A percentile compares a stretch with the other conserved stretches of the same genome.
Evolutionary conservation across 2,888 invertebrate species (phyloP).

Genomic region (Apamea sordens): DNA sequence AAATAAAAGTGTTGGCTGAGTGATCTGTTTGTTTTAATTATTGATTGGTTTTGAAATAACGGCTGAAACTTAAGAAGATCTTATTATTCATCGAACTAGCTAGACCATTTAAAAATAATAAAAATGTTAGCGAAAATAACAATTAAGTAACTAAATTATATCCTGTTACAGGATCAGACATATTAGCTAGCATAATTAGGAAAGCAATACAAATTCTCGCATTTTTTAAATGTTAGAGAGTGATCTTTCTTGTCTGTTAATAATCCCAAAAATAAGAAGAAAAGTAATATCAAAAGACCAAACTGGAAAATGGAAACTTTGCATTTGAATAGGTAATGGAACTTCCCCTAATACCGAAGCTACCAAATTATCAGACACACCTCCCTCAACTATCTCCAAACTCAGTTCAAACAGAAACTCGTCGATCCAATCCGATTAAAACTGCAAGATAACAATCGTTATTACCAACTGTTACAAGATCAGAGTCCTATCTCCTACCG

Average conservation of each 20-base stretch:
- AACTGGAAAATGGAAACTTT: not conserved
- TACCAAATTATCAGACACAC: constrained; percentile 15
- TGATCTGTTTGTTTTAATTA: constrained; percentile 15
- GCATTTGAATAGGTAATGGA: not conserved
- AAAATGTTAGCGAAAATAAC: not conserved
- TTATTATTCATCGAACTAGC: not conserved
- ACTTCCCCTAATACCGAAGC: constrained; percentile 13
- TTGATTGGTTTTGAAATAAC: not conserved
- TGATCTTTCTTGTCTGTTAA: not conserved
- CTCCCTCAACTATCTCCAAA: constrained; percentile 11
- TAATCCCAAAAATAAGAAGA: not conserved
- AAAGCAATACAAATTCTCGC: not conserved
- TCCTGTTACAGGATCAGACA: no score
- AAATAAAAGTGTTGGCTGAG: constrained; percentile 21
- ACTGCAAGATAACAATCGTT: constrained; percentile 60
- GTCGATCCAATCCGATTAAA: constrained; percentile 53
- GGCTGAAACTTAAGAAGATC: not conserved
- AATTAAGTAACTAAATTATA: no score
- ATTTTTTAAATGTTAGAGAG: not conserved
- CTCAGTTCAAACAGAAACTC: constrained; percentile 19
- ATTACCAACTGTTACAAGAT: constrained; percentile 56
- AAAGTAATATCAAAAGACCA: not conserved
- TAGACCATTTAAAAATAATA: not conserved
- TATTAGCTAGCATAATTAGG: not conserved
- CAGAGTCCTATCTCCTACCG: constrained; percentile 56